Evolutionary conservation across 2,888 invertebrate genomes (phyloP), one percentile per base, ranked within the genome.

Genomic region (Caenorhabditis virilis): DNA sequence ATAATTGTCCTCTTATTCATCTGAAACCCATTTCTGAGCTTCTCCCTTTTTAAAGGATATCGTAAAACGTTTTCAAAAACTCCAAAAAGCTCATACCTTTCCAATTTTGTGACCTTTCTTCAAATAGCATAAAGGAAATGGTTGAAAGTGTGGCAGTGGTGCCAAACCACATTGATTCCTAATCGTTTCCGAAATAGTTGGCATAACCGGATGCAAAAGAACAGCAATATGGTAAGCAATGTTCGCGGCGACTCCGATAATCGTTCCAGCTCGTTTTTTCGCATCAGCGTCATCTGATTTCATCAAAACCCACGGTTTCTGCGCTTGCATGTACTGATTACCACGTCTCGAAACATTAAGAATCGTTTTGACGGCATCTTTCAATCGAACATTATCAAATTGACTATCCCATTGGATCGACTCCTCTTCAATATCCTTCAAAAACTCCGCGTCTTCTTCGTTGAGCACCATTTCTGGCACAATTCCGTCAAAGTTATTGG

Each of bases 321-420:
- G 90, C 1, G 88, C 86, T 86, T 99, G 98, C 90, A 99, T 93
- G 84, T 92, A 95, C 81, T 93, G 93, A 87, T 99, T 99, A 5
- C 97, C 97, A 72, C 91, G 89, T 2, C 92, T 88, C 0, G 95
- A 94, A 59, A 97, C 90, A 1, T 88, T 88, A 75, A 98, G 86
- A 72, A 97, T 91, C 89, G 15, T 91, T 87, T 89, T 89, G 16
- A 68, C 75, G n/a, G 55, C 66, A 43, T 72, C 71, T 22, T 75
- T 73, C 33, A 82, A 57, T 26, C 74, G 76, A 25, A 82, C 82
- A 22, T 61, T 60, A 46, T 82, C 78, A 59, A 81, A 66, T 9
- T 69, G 67, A 18, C 58, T 36, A 22, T 74, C 72, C 72, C 76
- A 83, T 30, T 78, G 68, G 1, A 49, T 46, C 18, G 75, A 50